Evolutionary conservation across 2,888 invertebrate genomes (phyloP).

Genomic region (Diadegma fenestrale): DNA sequence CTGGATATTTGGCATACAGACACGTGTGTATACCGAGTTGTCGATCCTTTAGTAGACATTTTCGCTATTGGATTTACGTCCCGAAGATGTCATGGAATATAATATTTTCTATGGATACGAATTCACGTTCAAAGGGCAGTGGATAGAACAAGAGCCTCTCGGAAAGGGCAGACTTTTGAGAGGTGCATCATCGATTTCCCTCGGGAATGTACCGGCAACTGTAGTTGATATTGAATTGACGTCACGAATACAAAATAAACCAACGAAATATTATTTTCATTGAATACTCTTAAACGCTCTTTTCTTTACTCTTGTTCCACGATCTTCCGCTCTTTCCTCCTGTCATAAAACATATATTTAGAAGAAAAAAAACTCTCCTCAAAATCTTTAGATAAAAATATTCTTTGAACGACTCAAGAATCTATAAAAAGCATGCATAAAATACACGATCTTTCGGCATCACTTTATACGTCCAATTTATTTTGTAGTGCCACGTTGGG

Average conservation of each 20-base stretch:
- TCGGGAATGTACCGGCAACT: constrained; percentile 28
- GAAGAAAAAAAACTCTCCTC: constrained; percentile 8
- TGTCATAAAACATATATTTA: not conserved
- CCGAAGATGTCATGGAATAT: constrained; percentile 74
- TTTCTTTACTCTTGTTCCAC: not conserved
- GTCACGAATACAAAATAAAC: constrained; percentile 48
- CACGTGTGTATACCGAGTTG: constrained; percentile 1
- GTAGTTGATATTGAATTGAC: constrained; percentile 48
- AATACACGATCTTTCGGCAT: not conserved
- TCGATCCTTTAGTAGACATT: constrained; percentile 31
- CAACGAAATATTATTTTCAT: constrained; percentile 32
- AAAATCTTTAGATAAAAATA: constrained; percentile 27
- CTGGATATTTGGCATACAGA: not conserved
- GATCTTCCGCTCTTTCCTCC: constrained; percentile 1
- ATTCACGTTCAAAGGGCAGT: constrained; percentile 63
- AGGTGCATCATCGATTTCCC: constrained; percentile 51
- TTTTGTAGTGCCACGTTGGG: constrained; percentile 21
- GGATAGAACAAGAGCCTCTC: constrained; percentile 61
- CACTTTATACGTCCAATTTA: constrained; percentile 51
- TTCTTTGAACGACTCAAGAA: constrained; percentile 1
- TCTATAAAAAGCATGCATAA: constrained; percentile 30
- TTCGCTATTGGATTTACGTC: constrained; percentile 75
- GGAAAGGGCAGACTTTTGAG: constrained; percentile 37
- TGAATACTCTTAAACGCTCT: constrained; percentile 16
- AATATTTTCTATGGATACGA: constrained; percentile 72